Base-by-base conservation (phyloP, 2,888 invertebrate species). In the Erebia ligea region DNA sequence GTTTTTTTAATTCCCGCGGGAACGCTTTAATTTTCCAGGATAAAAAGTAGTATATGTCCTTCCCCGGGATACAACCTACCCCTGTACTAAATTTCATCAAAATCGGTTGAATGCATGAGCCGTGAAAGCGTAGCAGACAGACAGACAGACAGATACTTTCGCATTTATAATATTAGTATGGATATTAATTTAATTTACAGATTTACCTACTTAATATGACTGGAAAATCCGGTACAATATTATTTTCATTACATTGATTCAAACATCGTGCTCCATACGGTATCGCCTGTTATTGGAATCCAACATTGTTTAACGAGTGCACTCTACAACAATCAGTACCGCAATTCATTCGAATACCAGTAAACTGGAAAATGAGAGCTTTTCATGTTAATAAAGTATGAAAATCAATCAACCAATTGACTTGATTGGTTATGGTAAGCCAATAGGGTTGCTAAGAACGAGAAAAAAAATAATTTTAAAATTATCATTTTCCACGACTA, bases 331-430 rank as follows among this genome's bases (percentile, higher is more conserved):
- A 57, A 57, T n/a, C 17, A 52, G 5, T 34, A 21, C 25, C 10
- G 17, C 17, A 17, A 17, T 40, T 42, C 59, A 59, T 59, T 17
- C 11, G 15, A 21, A 59, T 59, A 42, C 13, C 10, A 57, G 25
- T 25, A 19, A 59, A 59, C 42, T 42, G 59, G 34, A 42, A 59
- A 42, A 59, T 40, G 19, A 42, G 59, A 40, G 59, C 59, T 59
- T 40, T 42, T 42, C 10, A 59, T 42, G 19, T 59, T 17, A 42
- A 59, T 42, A 19, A 59, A 42, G 42, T 40, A 59, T 59, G 52
- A 42, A 40, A 40, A 59, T 59, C 17, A 42, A 59, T 59, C 17
- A 42, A 10, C 59, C 40, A 42, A 42, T 17, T 4, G 3, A 4
- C 42, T 42, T 59, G 15, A 40, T 17, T 59, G 10, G 42, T 40